phyloP scores from a whole-genome alignment of 2,888 invertebrate species.

The Drosophila phalerata region DNA sequence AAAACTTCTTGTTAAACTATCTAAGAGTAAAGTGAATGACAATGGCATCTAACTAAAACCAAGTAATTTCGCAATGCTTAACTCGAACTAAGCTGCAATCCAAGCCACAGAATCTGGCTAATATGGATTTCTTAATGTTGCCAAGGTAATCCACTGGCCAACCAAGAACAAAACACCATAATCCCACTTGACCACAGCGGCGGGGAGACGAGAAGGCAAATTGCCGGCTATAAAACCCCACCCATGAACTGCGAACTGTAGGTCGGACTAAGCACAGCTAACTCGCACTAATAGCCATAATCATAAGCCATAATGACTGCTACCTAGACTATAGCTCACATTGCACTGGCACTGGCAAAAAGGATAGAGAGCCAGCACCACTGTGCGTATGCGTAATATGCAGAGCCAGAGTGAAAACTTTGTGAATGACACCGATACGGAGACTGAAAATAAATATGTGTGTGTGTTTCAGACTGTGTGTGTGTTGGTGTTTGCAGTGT shows the following conservation, averaged over 20 bases:
- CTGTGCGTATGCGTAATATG: conserved; percentile 58
- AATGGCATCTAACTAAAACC: conserved; percentile 1
- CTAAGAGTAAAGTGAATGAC: not conserved
- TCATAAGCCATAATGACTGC: conserved; percentile 78
- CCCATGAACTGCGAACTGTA: conserved; percentile 34
- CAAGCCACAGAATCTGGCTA: conserved; percentile 35
- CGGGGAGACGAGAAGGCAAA: conserved; percentile 40
- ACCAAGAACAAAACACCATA: conserved; percentile 10
- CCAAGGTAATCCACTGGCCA: conserved; percentile 39
- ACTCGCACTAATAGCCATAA: conserved; percentile 76
- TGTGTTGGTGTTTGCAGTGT: conserved; percentile 58
- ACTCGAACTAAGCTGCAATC: conserved; percentile 18
- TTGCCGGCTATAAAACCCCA: conserved; percentile 52
- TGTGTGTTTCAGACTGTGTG: conserved; percentile 20
- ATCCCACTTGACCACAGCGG: conserved; percentile 56
- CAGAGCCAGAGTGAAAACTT: conserved; percentile 58
- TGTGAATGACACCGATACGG: conserved; percentile 73
- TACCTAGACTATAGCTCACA: conserved; percentile 54
- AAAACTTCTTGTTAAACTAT: not conserved
- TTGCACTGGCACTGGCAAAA: conserved; percentile 30
- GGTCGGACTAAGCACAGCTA: conserved; percentile 52
- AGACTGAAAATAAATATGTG: conserved; percentile 19
- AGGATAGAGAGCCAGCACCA: conserved; percentile 25
- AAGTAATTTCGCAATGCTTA: conserved; percentile 18
- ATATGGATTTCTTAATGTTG: conserved; percentile 50